These are phyloP conservation scores for Rhincodon typus DNA, from an alignment of 2,797 vertebrate species.

Conservation along the genomic window DNA sequence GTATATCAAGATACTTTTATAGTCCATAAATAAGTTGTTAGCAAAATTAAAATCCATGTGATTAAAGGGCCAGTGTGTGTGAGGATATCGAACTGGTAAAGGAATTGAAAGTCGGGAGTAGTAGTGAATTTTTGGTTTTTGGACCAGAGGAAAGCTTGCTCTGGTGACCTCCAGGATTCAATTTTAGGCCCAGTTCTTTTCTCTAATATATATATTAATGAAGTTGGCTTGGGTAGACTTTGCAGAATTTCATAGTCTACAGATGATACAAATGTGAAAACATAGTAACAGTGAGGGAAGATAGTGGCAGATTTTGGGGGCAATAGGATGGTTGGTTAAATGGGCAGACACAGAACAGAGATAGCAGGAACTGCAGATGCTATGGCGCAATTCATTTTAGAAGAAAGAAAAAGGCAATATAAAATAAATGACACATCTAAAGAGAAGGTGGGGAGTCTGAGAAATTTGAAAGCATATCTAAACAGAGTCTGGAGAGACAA, in stretches of 20 bases:
- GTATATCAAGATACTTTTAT: too few species aligned
- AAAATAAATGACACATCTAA: not conserved
- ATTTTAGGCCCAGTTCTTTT: not conserved
- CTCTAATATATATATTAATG: not conserved
- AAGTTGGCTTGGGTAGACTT: not conserved
- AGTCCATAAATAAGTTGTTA: too few species aligned
- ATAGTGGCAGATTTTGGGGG: not conserved
- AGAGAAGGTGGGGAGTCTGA: not conserved
- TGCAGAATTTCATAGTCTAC: not conserved
- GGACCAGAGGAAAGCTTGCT: too few species aligned
- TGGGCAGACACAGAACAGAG: not conserved
- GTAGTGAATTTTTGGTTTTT: too few species aligned
- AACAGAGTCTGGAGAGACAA: not conserved
- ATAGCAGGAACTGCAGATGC: too few species aligned
- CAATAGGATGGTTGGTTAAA: not conserved
- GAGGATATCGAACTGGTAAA: too few species aligned
- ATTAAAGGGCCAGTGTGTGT: too few species aligned
- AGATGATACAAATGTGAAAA: not conserved
- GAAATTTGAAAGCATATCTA: not conserved
- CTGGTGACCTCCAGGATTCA: too few species aligned
- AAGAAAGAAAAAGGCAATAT: not conserved
- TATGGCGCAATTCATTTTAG: not conserved
- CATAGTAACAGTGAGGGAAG: not conserved
- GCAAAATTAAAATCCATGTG: too few species aligned
- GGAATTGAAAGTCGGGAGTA: too few species aligned